Percentiles rank a stretch among this genome's conserved stretches.
These are phyloP conservation scores for Bolborhynchus lineola DNA, from an alignment of 2,113 vertebrate species.

Conservation along the genomic window DNA sequence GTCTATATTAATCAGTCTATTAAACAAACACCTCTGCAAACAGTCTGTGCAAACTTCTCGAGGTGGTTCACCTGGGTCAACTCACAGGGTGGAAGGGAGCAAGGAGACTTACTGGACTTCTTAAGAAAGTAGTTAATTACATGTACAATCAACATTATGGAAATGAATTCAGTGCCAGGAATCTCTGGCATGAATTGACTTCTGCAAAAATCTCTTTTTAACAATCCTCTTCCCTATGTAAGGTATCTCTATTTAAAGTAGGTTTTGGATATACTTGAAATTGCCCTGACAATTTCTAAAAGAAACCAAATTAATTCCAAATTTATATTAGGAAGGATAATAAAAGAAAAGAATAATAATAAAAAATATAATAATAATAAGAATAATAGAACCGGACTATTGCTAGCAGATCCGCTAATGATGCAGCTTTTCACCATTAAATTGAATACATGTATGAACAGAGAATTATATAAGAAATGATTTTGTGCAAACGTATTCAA, in stretches of 20 bases:
- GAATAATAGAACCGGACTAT: background rate
- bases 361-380: background rate
- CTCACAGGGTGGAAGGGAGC: background rate
- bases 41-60: background rate
- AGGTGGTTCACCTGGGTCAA: background rate
- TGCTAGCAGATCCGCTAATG: background rate
- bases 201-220: background rate
- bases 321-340: background rate
- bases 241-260: background rate
- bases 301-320: background rate
- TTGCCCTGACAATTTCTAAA: background rate
- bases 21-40: constrained; percentile 21
- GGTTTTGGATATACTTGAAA: background rate
- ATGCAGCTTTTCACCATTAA: background rate
- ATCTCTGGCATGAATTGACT: background rate
- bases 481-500: constrained; percentile 7
- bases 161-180: background rate
- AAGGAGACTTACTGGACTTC: background rate
- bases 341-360: background rate
- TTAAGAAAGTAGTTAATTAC: background rate
- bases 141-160: background rate
- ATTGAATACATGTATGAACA: background rate
- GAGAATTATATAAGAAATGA: background rate
- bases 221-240: background rate
- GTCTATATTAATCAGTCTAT: background rate